phyloP scores from a whole-genome alignment of 2,797 vertebrate genomes.

The Semaprochilodus insignis region DNA sequence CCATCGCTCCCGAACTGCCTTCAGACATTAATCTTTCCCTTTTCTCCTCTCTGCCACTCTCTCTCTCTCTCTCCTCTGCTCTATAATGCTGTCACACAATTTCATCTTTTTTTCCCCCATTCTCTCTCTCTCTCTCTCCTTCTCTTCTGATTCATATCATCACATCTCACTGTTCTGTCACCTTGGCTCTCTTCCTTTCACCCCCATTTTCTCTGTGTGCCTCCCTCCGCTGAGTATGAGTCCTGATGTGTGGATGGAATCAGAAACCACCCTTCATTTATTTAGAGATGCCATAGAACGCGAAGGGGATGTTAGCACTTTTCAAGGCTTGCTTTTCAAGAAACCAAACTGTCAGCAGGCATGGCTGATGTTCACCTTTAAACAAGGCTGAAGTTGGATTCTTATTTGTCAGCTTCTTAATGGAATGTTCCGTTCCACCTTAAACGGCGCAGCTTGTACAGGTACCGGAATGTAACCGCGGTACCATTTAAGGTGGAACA shows the following conservation, averaged over 20 bases:
- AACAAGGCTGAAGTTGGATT: no score
- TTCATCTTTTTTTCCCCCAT: background rate
- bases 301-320: no score
- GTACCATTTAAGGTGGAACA: no score
- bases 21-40: constrained; percentile 72
- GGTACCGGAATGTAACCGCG: no score
- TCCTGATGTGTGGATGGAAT: background rate
- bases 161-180: background rate
- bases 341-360: no score
- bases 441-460: no score
- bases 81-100: constrained; percentile 51
- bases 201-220: background rate
- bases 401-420: no score
- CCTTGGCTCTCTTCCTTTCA: background rate
- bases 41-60: constrained; percentile 27
- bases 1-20: constrained; percentile 3
- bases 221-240: background rate
- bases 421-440: no score
- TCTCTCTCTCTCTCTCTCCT: background rate
- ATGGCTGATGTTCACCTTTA: no score
- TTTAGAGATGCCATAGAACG: no score
- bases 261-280: no score
- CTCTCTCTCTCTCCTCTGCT: constrained; percentile 66
- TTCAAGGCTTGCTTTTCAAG: no score
- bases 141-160: background rate